phyloP scores from a whole-genome alignment of 53 echinoderm and acorn worm species.

The Stichopus horrens region DNA sequence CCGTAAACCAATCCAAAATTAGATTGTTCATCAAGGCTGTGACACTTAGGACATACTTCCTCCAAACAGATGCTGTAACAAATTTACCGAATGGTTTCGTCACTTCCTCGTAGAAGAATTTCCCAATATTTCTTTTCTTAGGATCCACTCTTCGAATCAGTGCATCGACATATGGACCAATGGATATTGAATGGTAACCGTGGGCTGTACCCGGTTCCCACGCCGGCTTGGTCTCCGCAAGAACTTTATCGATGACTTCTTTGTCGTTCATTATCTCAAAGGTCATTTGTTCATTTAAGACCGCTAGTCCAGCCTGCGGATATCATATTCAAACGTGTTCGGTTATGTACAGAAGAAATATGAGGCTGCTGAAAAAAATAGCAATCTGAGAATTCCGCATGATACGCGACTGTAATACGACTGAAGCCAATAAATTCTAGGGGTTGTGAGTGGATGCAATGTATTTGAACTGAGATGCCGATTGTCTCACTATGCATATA shows the following conservation, averaged over 20 bases:
- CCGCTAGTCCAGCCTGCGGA: neutral
- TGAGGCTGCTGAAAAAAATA: too few relatives aligned
- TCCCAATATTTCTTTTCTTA: conserved; percentile 10
- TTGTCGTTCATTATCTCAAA: neutral
- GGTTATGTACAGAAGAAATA: too few relatives aligned
- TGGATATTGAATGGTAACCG: neutral
- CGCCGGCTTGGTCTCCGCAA: neutral
- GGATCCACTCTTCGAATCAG: conserved; percentile 7
- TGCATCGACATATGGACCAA: neutral
- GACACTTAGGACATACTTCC: too few relatives aligned
- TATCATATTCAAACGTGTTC: too few relatives aligned
- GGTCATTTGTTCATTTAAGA: neutral
- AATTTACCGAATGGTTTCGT: conserved; percentile 15
- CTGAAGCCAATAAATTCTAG: conserved; percentile 58
- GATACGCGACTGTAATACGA: conserved; percentile 35
- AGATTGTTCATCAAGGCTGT: too few relatives aligned
- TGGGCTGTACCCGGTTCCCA: neutral
- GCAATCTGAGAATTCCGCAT: too few relatives aligned
- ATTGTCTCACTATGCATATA: too few relatives aligned
- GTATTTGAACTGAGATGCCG: too few relatives aligned
- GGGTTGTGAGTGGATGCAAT: too few relatives aligned
- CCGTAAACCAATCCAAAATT: too few relatives aligned
- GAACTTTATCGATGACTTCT: neutral
- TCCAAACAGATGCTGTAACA: too few relatives aligned
- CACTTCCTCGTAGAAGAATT: conserved; percentile 15